Base-by-base conservation (phyloP, 2,888 invertebrate species). In the Protophormia terraenovae region DNA sequence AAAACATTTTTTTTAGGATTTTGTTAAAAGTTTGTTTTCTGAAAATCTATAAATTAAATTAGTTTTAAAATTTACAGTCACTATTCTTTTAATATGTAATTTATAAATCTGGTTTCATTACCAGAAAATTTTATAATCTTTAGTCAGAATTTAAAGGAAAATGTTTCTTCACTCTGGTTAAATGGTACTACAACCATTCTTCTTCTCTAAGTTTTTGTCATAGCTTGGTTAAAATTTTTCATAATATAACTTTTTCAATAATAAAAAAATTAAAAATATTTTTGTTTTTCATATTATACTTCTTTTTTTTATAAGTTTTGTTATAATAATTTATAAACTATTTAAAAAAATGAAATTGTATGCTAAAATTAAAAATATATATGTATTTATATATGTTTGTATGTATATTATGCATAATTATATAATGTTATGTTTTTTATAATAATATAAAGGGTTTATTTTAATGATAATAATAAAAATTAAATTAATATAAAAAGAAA, bases 321-420 rank as follows among this genome's bases (percentile, higher is more conserved):
- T 58, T 64, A 83, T 76, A 79, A 71, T 76, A 72, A 75, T 76
- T 64, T 85, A 82, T 76, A 83, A 83, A 86, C 84, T 83, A 83
- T 76, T 79, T 71, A 83, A 79, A 83, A 71, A 80, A 47, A 81
- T 75, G 45, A 75, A 78, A 83, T 82, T 75, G 71, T 83, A 80
- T 80, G 83, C 78, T 83, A 80, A 83, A 83, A 80, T 82, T 85
- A 85, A 85, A 85, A 82, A 82, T 85, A 85, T 79, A 78, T 81
- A 58, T 79, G 50, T 71, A 50, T 75, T 14, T 64, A 41, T 79
- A 69, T 80, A 77, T 79, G 60, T 77, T 12, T 53, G 16, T 69
- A 69, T 79, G 38, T 66, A 53, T 76, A 72, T 67, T 81, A 76
- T 77, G 76, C 81, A 77, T 81, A 53, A 72, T 82, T 79, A 22